These are phyloP conservation scores for Parascotia fuliginaria DNA, from an alignment of 2,888 invertebrate genomes.

Conservation along the genomic window DNA sequence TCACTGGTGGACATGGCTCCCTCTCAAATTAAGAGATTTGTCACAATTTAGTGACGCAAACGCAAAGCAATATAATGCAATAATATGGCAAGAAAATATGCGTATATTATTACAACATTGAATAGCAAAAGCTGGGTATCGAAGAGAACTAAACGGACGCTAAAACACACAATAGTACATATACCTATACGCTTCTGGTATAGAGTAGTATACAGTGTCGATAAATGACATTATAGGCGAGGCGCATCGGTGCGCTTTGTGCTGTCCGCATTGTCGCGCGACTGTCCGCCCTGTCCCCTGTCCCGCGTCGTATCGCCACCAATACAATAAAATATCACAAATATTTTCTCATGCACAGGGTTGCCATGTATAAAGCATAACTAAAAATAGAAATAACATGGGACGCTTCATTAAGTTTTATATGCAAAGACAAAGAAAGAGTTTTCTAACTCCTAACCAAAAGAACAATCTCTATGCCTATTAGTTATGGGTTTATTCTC, in stretches of 20 bases:
- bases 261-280: constrained; percentile 2
- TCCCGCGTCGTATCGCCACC: not conserved
- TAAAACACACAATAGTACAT: constrained; percentile 1
- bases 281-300: not conserved
- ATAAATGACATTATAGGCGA: not conserved
- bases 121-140: not conserved
- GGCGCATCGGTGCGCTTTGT: constrained; percentile 3
- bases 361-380: not conserved
- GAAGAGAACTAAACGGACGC: not conserved
- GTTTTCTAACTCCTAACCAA: too few species aligned
- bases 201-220: not conserved
- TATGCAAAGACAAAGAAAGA: too few species aligned
- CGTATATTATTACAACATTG: too few species aligned
- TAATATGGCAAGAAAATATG: too few species aligned
- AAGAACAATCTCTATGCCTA: too few species aligned
- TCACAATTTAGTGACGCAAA: too few species aligned
- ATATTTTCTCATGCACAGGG: constrained; percentile 5
- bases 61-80: too few species aligned
- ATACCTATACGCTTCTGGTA: not conserved
- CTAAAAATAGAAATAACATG: not conserved
- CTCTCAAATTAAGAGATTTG: too few species aligned
- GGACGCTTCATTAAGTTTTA: too few species aligned
- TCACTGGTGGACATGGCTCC: too few species aligned
- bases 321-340: constrained; percentile 1
- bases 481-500: too few species aligned